Conservation (phyloP, 2,797 vertebrate genomes). For the Dendrocincla fuliginosa region DNA sequence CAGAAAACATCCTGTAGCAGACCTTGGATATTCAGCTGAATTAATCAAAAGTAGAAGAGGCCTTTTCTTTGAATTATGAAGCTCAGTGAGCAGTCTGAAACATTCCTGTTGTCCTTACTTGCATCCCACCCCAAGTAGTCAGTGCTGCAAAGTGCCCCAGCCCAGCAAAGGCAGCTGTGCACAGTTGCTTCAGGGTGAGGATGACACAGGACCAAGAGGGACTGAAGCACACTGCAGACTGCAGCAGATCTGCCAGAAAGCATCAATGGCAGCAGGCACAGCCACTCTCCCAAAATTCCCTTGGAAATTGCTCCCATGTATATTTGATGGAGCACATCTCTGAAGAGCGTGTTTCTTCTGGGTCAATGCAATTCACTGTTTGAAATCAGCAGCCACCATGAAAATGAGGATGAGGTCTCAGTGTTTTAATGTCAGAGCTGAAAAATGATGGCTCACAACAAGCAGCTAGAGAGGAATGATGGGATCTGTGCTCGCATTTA, state of each 20-base stretch:
- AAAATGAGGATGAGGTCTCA: not conserved
- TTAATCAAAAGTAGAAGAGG: not conserved
- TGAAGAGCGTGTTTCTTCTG: not conserved
- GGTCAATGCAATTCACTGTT: not conserved
- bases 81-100: not conserved
- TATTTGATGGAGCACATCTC: conserved; percentile 17
- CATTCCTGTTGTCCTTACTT: not conserved
- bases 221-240: not conserved
- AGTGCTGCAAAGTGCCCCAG: not conserved
- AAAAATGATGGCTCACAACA: not conserved
- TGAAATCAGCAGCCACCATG: not conserved
- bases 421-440: not conserved
- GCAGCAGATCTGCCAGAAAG: not conserved
- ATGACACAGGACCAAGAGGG: not conserved
- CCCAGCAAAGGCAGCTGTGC: not conserved
- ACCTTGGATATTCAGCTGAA: not conserved
- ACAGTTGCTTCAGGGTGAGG: not conserved
- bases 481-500: conserved; percentile 5
- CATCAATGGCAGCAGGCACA: not conserved
- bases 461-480: not conserved
- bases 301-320: not conserved
- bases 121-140: not conserved
- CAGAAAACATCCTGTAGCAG: not conserved
- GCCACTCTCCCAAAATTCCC: not conserved
- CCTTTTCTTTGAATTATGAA: not conserved